A percentile compares a stretch with the other conserved stretches of the same genome.
Conservation (phyloP, 2,888 invertebrate genomes). For the Heliconius sara region DNA sequence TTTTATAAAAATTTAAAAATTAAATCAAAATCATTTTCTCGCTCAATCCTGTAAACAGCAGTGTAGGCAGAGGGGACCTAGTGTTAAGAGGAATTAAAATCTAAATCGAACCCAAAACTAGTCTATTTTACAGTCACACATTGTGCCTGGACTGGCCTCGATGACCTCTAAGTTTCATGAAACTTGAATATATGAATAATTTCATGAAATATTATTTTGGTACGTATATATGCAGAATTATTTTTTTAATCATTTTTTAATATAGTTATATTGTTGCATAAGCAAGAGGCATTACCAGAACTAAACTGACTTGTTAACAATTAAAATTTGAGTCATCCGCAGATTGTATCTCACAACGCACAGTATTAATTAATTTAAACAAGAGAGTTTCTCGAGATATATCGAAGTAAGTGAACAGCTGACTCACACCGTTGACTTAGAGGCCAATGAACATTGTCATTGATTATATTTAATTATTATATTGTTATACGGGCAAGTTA, state of each 20-base stretch:
- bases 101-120: too few relatives aligned
- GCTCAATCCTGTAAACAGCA: too few relatives aligned
- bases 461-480: conserved; percentile 17
- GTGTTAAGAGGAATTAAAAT: too few relatives aligned
- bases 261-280: neutral
- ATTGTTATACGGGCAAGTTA: neutral
- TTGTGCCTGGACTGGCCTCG: too few relatives aligned
- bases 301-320: conserved; percentile 13
- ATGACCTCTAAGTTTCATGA: neutral
- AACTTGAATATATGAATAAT: too few relatives aligned
- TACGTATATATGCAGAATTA: too few relatives aligned
- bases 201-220: neutral
- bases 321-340: conserved; percentile 46
- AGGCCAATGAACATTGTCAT: conserved; percentile 34
- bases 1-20: too few relatives aligned
- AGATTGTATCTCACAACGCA: conserved; percentile 47
- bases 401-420: conserved; percentile 20
- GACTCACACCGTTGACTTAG: conserved; percentile 26
- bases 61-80: too few relatives aligned
- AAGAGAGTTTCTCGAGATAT: conserved; percentile 25
- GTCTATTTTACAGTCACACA: too few relatives aligned
- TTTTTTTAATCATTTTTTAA: neutral
- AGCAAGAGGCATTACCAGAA: neutral
- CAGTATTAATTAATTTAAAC: conserved; percentile 55
- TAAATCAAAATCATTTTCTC: too few relatives aligned